These are phyloP conservation scores for Drosophila anomelani DNA, from an alignment of 2,888 invertebrate species.

Conservation along the genomic window DNA sequence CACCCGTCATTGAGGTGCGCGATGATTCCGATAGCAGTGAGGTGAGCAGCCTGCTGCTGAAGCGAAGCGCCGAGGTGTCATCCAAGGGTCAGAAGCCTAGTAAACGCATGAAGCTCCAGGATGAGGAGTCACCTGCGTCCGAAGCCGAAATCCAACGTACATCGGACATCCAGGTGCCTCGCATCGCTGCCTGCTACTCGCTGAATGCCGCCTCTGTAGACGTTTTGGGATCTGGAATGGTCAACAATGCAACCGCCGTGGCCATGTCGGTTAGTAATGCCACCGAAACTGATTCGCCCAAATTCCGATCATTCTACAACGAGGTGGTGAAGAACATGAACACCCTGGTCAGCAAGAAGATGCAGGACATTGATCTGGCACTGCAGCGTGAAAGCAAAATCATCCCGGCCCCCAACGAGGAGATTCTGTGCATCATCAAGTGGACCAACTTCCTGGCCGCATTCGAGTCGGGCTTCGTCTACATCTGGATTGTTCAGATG, in stretches of 20 bases:
- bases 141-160: not conserved
- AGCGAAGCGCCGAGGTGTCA: not conserved
- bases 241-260: constrained; percentile 11
- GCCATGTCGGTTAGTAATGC: not conserved
- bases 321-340: constrained; percentile 82
- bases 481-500: constrained; percentile 82
- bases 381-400: constrained; percentile 81
- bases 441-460: constrained; percentile 83
- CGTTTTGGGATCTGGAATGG: constrained; percentile 23
- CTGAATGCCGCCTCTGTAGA: constrained; percentile 56
- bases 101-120: constrained; percentile 14
- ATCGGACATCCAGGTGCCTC: constrained; percentile 68
- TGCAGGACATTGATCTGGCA: constrained; percentile 83
- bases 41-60: not conserved
- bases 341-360: constrained; percentile 82
- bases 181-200: constrained; percentile 78
- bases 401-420: constrained; percentile 81
- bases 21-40: constrained; percentile 63
- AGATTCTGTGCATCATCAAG: constrained; percentile 82
- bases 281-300: constrained; percentile 17
- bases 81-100: not conserved
- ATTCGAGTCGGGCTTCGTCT: constrained; percentile 76
- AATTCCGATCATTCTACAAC: constrained; percentile 70
- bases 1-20: constrained; percentile 48
- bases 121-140: not conserved